Conservation (phyloP, 2,888 invertebrate species). For the Creontiades dilutus region DNA sequence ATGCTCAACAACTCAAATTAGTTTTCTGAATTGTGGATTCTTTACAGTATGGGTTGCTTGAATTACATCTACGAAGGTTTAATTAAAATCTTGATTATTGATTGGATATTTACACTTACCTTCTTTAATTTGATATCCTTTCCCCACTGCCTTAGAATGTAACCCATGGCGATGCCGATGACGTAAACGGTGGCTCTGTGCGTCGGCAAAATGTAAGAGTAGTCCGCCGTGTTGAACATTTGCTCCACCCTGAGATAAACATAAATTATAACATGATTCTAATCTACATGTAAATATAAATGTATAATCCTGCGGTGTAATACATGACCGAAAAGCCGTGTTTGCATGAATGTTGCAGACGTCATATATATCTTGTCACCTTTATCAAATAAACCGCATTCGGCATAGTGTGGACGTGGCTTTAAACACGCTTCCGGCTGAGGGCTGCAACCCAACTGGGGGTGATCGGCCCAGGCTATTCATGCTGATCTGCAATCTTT, state of each 20-base stretch:
- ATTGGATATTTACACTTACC: no score
- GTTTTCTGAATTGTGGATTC: no score
- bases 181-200: slow-evolving; percentile 82
- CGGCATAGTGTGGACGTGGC: no score
- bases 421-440: slow-evolving; percentile 5
- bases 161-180: slow-evolving; percentile 83
- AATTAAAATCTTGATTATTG: no score
- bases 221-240: slow-evolving; percentile 75
- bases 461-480: background rate
- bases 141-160: slow-evolving; percentile 80
- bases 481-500: slow-evolving; percentile 22
- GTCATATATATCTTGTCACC: no score
- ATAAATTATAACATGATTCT: background rate
- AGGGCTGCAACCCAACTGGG: slow-evolving; percentile 5
- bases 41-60: no score
- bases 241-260: slow-evolving; percentile 77
- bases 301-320: no score
- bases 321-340: no score
- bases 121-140: slow-evolving; percentile 79
- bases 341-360: no score
- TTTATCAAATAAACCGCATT: no score
- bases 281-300: background rate
- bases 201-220: slow-evolving; percentile 81
- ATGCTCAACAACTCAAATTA: no score
- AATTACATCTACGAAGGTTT: no score